Percentiles rank a stretch among this genome's conserved stretches.
phyloP scores from a whole-genome alignment of 2,113 vertebrate species.

The Python bivittatus region DNA sequence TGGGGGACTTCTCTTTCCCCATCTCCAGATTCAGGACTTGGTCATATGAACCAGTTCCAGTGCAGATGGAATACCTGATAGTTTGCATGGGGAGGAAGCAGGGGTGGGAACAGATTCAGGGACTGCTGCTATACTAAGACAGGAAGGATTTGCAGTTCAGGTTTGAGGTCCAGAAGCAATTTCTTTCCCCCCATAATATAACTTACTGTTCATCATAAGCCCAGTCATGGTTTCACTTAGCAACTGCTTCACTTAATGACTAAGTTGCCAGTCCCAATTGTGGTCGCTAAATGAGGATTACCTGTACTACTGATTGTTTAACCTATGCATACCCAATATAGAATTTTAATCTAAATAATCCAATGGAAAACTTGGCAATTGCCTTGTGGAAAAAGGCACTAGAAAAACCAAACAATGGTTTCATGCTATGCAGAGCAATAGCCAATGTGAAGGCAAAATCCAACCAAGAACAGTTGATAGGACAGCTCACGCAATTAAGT shows the following conservation, averaged over 20 bases:
- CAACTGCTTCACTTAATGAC: neutral
- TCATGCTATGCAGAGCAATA: neutral
- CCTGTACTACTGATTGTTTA: neutral
- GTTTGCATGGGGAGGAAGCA: neutral
- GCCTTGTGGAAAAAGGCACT: slow-evolving; percentile 4
- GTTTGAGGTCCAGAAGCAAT: neutral
- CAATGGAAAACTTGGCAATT: neutral
- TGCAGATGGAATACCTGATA: neutral
- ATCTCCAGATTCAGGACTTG: neutral
- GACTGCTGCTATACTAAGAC: neutral
- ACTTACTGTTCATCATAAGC: neutral
- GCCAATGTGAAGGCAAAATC: slow-evolving; percentile 7
- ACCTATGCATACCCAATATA: neutral
- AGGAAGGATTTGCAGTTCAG: neutral
- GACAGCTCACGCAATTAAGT: neutral
- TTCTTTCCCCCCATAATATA: neutral
- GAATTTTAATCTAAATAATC: slow-evolving; percentile 13
- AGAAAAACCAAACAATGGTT: slow-evolving; percentile 1
- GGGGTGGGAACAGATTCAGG: neutral
- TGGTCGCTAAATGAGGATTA: neutral
- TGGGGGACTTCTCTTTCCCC: neutral
- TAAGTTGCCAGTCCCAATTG: neutral
- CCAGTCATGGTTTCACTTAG: neutral
- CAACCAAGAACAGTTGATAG: slow-evolving; percentile 24
- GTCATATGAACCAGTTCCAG: neutral